These are phyloP conservation scores for Nysson spinosus DNA, from an alignment of 2,888 invertebrate species.

Conservation along the genomic window DNA sequence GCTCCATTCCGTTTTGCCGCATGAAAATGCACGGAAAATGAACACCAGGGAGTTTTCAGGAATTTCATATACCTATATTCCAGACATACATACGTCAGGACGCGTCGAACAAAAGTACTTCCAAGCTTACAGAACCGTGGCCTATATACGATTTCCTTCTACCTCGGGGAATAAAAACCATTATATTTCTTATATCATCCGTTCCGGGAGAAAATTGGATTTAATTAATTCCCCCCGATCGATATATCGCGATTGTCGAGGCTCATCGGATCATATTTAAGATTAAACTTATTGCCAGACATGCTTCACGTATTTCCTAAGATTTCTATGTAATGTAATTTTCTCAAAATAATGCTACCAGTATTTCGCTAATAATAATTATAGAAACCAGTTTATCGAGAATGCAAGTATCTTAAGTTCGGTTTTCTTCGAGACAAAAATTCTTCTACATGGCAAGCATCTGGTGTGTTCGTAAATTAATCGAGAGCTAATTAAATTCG, in stretches of 20 bases:
- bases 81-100: neutral
- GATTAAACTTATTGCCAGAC: too few species aligned
- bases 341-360: too few species aligned
- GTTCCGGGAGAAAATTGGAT: conserved; percentile 24
- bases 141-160: neutral
- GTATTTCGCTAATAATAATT: too few species aligned
- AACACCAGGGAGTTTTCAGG: conserved; percentile 14
- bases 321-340: too few species aligned
- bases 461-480: too few species aligned
- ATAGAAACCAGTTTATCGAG: too few species aligned
- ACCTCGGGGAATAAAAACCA: neutral
- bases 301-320: too few species aligned
- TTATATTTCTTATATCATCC: neutral
- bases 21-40: neutral
- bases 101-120: neutral
- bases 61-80: conserved; percentile 8
- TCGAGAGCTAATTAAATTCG: too few species aligned
- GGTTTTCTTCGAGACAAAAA: too few species aligned
- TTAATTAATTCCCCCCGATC: conserved; percentile 46
- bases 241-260: conserved; percentile 4
- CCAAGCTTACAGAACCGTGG: neutral
- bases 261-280: conserved; percentile 13
- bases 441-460: too few species aligned
- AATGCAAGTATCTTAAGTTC: too few species aligned
- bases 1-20: neutral